Evolutionary conservation across 2,113 vertebrate species (phyloP), one percentile per base, ranked within the genome.

Genomic region (Dissostichus mawsoni): DNA sequence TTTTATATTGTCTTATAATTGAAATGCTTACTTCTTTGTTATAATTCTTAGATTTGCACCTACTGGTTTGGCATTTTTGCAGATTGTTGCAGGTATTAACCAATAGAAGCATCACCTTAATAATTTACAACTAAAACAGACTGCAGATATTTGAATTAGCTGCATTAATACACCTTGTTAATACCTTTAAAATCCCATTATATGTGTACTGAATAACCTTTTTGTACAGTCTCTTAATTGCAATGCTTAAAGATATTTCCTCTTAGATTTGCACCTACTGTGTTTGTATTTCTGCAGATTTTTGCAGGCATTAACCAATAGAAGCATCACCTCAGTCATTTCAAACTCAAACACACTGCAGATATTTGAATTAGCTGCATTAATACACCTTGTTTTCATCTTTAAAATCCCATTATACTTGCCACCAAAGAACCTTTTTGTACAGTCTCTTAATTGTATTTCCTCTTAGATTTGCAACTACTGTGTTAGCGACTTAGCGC

Each of bases 41-140:
- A 20, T 20, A 20, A 20, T 20, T 20, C 20, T 20, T 20, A 20
- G 20, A 20, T 20, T 20, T 20, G 45, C 5, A 16, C 45, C 4
- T 23, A 23, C 23, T 23, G 23, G 23, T 23, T 23, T 23, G n/a
- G 5, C 0, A 11, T 33, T 65, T 59, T 61, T 52, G 68, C 45
- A 76, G 23, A 74, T 52, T 41, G 44, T 69, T 58, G 77, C 25
- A 23, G 45, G 53, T 5, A 29, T 20, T 18, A 33, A 88, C 90
- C 85, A 25, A 89, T 87, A 71, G n/a, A 48, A 51, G 63, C 48
- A 33, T 83, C 80, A 76, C 47, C 74, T 58, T 61, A 79, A 80
- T 78, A 41, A 11, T 78, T 85, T 79, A 74, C 80, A 88, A 85
- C 63, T 84, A 78, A 90, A 80, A 90, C 50, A 79, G 67, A 77